A percentile compares a stretch with the other conserved stretches of the same genome.
phyloP scores from a whole-genome alignment of 2,888 invertebrate species.

The Malthinus seriepunctatus region DNA sequence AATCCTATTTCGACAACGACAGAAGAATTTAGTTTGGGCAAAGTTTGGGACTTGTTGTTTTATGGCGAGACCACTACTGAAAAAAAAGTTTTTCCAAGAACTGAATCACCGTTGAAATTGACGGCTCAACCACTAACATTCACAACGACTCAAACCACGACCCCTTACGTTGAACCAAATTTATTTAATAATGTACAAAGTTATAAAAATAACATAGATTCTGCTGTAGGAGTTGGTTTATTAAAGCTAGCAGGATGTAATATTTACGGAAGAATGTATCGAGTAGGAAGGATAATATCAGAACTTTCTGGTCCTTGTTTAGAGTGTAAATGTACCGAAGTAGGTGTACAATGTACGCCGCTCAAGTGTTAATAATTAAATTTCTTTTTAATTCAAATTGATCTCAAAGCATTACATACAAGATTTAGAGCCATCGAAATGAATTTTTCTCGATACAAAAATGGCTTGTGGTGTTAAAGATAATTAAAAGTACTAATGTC shows the following conservation, averaged over 20 bases:
- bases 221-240: slow-evolving; percentile 58
- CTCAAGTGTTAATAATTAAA: slow-evolving; percentile 59
- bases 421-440: too few species aligned
- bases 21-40: slow-evolving; percentile 64
- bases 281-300: slow-evolving; percentile 78
- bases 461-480: too few species aligned
- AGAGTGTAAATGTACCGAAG: slow-evolving; percentile 84
- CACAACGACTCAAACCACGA: slow-evolving; percentile 23
- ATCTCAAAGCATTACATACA: too few species aligned
- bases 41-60: slow-evolving; percentile 64
- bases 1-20: slow-evolving; percentile 10
- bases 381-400: too few species aligned
- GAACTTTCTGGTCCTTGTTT: slow-evolving; percentile 82
- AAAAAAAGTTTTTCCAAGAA: slow-evolving; percentile 6
- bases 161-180: not conserved
- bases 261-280: slow-evolving; percentile 87
- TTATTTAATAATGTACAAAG: not conserved
- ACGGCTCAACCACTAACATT: slow-evolving; percentile 14
- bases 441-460: too few species aligned
- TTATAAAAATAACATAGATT: slow-evolving; percentile 18
- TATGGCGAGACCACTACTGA: slow-evolving; percentile 26
- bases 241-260: slow-evolving; percentile 85
- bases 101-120: not conserved
- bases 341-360: slow-evolving; percentile 81
- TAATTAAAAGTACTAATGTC: too few species aligned